These are phyloP conservation scores for Zoanthus solanderi DNA, from an alignment of 92 coral and sea anemone genomes.

Conservation along the genomic window DNA sequence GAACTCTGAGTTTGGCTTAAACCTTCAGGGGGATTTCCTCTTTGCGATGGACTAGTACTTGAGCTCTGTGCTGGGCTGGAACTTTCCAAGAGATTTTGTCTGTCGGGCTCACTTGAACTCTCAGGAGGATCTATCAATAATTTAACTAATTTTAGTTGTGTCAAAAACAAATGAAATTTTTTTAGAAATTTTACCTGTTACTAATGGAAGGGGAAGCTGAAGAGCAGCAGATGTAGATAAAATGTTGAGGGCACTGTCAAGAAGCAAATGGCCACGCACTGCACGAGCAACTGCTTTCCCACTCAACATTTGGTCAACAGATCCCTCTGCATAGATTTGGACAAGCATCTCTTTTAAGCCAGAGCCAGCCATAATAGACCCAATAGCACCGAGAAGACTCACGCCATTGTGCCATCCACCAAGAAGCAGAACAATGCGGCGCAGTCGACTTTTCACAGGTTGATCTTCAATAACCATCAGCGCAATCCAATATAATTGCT, in stretches of 20 bases:
- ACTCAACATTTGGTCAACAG: conserved; percentile 1
- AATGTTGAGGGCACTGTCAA: conserved; percentile 43
- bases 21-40: neutral
- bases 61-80: conserved; percentile 3
- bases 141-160: neutral
- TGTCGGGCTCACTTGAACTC: conserved; percentile 2
- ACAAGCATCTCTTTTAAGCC: conserved; percentile 33
- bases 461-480: conserved; percentile 53
- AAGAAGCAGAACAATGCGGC: conserved; percentile 29
- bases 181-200: conserved; percentile 1
- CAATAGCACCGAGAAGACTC: conserved; percentile 40
- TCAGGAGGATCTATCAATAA: neutral
- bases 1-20: neutral
- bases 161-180: neutral
- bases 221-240: conserved; percentile 52
- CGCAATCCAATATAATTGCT: conserved; percentile 48
- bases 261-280: conserved; percentile 24
- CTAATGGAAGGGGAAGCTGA: neutral
- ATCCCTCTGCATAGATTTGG: neutral
- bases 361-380: conserved; percentile 39
- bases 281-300: conserved; percentile 41
- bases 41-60: neutral
- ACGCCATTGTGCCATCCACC: conserved; percentile 36
- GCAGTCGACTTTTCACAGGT: conserved; percentile 19
- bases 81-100: neutral